Base-by-base conservation (phyloP, 2,888 invertebrate genomes). In the Drosophila niveifrons region DNA sequence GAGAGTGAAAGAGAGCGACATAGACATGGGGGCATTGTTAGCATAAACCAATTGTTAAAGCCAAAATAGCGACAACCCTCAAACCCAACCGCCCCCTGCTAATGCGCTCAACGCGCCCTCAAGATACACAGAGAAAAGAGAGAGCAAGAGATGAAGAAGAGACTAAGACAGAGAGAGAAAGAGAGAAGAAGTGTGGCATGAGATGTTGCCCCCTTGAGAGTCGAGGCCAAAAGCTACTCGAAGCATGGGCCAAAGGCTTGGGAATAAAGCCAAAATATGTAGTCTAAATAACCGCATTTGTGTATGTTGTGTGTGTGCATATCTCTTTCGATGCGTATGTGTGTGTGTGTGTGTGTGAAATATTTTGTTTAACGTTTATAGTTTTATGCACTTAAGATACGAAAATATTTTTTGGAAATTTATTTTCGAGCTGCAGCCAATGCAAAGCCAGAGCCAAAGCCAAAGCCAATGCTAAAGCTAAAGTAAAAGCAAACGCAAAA, bases 291-390 rank as follows among this genome's bases (percentile, higher is more conserved):
- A 88, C 83, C 86, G 66, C 83, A 83, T 86, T 80, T 78, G 64
- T 59, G 13, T 47, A 10, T 66, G 48, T 56, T 18, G 18, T 18
- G 18, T 18, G 23, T 23, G 44, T 36, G 44, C 52, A 18, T 48
- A 13, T 48, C 29, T 34, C 39, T 46, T 41, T 62, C 36, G 29
- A 72, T 57, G 52, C 47, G 55, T 73, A 62, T 77, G 73, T 52
- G 44, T 48, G 44, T 39, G 75, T 57, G 52, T 47, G 56, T 73
- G 64, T 76, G 73, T 72, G 73, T 63, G 72, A 89, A 84, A 89
- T 89, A 85, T 85, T 85, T 85, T 85, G 85, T 87, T 85, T 85
- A 85, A 85, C 85, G 85, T 87, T 87, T 85, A 85, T 85, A 85
- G 89, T 85, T 89, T 85, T 85, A 85, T 85, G 82, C 85, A 85